Conservation (phyloP, 2,888 invertebrate genomes). For the Anorthoa munda region DNA sequence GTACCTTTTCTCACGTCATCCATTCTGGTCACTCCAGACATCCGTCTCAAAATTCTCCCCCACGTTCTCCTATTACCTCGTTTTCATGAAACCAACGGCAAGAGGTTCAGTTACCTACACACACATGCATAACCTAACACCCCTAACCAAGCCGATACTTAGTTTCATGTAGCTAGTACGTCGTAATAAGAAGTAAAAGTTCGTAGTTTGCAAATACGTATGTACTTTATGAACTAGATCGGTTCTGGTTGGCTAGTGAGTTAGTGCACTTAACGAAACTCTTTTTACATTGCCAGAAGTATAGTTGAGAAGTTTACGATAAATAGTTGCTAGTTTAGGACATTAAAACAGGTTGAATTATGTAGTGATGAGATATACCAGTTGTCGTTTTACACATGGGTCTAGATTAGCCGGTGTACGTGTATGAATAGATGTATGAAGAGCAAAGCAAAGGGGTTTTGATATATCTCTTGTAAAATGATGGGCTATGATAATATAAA, state of each 20-base stretch:
- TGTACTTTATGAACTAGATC: slow-evolving; percentile 60
- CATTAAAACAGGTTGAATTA: not conserved
- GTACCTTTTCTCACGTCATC: no score
- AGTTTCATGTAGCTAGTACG: slow-evolving; percentile 28
- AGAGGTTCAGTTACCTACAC: not conserved
- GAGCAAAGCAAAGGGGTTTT: no score
- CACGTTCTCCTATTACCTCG: no score
- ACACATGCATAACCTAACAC: no score
- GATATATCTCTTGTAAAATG: no score
- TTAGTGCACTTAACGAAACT: slow-evolving; percentile 60
- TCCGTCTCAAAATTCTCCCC: no score
- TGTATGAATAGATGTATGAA: no score
- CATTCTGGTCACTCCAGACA: no score
- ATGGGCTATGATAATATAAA: no score
- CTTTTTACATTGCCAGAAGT: slow-evolving; percentile 39
- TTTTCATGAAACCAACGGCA: not conserved
- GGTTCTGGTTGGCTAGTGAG: slow-evolving; percentile 55
- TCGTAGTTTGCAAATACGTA: slow-evolving; percentile 47
- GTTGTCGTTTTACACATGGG: no score
- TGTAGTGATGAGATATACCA: not conserved
- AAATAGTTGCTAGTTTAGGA: slow-evolving; percentile 20
- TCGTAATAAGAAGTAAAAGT: slow-evolving; percentile 44
- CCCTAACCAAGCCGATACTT: slow-evolving; percentile 7
- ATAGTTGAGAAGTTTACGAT: slow-evolving; percentile 41
- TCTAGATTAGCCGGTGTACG: no score